Base-by-base conservation (phyloP, 2,797 vertebrate species). In the Catamblyrhynchus diadema region DNA sequence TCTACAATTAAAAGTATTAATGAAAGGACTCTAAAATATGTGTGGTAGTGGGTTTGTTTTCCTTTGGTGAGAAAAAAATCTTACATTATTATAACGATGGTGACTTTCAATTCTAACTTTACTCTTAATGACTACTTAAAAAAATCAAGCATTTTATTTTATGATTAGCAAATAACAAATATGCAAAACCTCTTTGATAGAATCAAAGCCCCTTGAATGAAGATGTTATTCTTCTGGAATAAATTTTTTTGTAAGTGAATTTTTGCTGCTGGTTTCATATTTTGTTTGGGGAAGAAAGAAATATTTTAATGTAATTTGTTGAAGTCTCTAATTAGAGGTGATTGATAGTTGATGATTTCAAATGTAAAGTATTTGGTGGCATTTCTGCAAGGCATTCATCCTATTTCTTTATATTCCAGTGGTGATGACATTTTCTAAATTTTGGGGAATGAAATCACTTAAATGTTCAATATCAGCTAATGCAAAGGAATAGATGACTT, bases 111-210 rank as follows among this genome's bases (percentile, higher is more conserved):
- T 94, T 95, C 71, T 95, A 65, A 78, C 51, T 75, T 93, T 80
- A 15, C 59, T 94, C 71, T 86, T 95, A 94, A 81, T 79, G n/a
- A 28, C 51, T 39, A 6, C 88, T 97, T 88, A 1, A 9, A 91
- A 75, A 94, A 94, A 94, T 22, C 50, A 94, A 93, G 18, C 27
- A 18, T 84, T 95, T 92, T 74, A 47, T 87, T 86, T 88, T 86
- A 53, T 41, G 37, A 27, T 89, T 95, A 83, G 74, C 35, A 91
- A 92, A 89, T 90, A 89, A 20, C 3, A 8, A 79, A 7, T 93
- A 73, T 77, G 33, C 70, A 77, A 85, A 88, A 37, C 14, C 4
- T 66, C 27, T 83, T 60, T 54, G 32, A 48, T 41, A 73, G 64
- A 88, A 16, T 28, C 10, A 96, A 86, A 44, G 64, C 12, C 30